Base-by-base conservation (phyloP, 2,888 invertebrate species). In the Sarcophaga subvicina region DNA sequence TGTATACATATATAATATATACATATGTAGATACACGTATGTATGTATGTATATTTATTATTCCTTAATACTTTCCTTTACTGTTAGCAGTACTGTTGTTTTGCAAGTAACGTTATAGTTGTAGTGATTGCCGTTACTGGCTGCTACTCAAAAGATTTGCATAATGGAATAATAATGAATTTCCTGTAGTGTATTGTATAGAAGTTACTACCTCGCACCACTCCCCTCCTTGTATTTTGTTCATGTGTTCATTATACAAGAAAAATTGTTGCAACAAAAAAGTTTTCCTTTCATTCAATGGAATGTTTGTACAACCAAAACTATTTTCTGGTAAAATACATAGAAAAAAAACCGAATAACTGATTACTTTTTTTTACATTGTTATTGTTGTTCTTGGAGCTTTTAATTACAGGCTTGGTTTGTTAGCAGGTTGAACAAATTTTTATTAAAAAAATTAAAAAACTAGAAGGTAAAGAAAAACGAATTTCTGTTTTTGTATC, bases 131-230 rank as follows among this genome's bases (percentile, higher is more conserved):
- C n/a, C 63, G 59, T 77, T 75, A 72, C 49, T 73, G 69, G 27
- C 77, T 66, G 67, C 81, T 78, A 27, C 72, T 79, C 69, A 62
- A 76, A 80, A 69, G 75, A 80, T 83, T 86, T 86, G 76, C 79
- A 86, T 83, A 86, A 86, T 76, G 80, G 86, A 80, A 86, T 86
- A 86, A 86, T 83, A 80, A 82, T 86, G 79, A 82, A 72, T 72
- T 83, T 86, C 82, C 79, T 79, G 80, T 54, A 59, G 73, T 70
- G 54, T 54, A 54, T 22, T 37, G 37, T 37, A 37, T 37, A 2
- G 8, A 0, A 37, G 37, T 37, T 10, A 37, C 37, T 10, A 10
- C 37, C 8, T 8, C 37, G 6, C 37, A 2, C 37, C 10, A 0
- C 10, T 10, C 10, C 8, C 2, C 49, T 12, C 64, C 63, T 12